Base-by-base conservation (phyloP, 2,888 invertebrate genomes). In the Andrena haemorrhoa region DNA sequence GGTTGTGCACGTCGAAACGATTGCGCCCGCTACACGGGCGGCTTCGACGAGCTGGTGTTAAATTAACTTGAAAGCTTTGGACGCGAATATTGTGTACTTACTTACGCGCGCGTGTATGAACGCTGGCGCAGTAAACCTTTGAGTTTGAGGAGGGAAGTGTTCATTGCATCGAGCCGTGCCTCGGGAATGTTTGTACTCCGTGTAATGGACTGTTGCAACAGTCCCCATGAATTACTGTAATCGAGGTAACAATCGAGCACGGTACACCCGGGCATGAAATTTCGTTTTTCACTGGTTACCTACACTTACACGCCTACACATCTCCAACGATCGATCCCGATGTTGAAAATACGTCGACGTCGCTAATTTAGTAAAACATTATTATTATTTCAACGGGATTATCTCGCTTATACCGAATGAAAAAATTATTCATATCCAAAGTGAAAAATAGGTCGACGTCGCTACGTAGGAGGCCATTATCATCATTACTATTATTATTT, bases 51-150 rank as follows among this genome's bases (percentile, higher is more conserved):
- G 51, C 23, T 33, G 75, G 75, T 75, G 71, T 75, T 70, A 75
- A 75, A 75, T 75, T 75, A 75, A 75, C 75, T 75, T 75, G 71
- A 75, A 75, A 71, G 70, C 71, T 61, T 41, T 4, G 71, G 71
- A 31, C 51, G 53, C 53, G 75, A 75, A 70, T 75, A 75, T 75
- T 71, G 75, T 71, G 61, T 75, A 75, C 51, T 70, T 35, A 6
- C 26, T 5, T 5, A 20, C 35, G 23, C 20, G 12, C 70, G 26
- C 41, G 20, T 12, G 29, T 53, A 10, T 61, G 26, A 29, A 69
- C 69, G 26, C 49, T 33, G 31, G 49, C 47, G 33, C 33, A 31
- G 47, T 33, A 35, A 63, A 70, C 60, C 61, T 75, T 70, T 12
- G 35, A 70, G 61, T 63, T 61, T 61, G 20, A 70, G 71, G 51